Evolutionary conservation across 35 echinoderm and acorn worm genomes (phyloP).

Genomic region (Ophioderma brevispina): DNA sequence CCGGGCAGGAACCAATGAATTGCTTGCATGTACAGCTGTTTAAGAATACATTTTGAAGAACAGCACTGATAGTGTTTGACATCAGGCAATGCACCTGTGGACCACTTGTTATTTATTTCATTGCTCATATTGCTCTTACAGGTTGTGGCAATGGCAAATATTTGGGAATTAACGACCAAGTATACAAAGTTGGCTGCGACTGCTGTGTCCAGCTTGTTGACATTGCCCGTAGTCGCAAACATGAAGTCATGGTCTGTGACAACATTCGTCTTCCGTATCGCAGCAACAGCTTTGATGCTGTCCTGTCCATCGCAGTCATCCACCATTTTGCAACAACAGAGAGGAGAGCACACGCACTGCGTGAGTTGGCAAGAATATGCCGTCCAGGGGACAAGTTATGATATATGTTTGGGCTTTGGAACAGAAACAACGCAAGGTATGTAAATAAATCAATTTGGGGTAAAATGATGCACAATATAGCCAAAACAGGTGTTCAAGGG

Average conservation of each 20-base stretch:
- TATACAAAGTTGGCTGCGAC: conserved; percentile 89
- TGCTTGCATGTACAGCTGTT: too few relatives aligned
- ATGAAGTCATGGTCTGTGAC: conserved; percentile 91
- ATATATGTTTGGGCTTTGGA: conserved; percentile 98
- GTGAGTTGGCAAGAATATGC: conserved; percentile 90
- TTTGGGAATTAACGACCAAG: conserved; percentile 77
- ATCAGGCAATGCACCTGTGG: too few relatives aligned
- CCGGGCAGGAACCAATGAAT: too few relatives aligned
- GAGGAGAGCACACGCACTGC: conserved; percentile 69
- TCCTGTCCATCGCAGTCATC: conserved; percentile 98
- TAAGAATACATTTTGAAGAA: too few relatives aligned
- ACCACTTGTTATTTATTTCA: background rate
- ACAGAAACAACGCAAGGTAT: conserved; percentile 96
- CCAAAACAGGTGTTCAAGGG: too few relatives aligned
- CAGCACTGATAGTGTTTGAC: too few relatives aligned
- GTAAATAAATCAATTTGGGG: too few relatives aligned
- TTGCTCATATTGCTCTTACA: conserved; percentile 18
- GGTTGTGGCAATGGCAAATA: conserved; percentile 99
- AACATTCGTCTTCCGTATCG: conserved; percentile 95
- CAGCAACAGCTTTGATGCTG: conserved; percentile 92
- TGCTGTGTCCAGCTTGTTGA: conserved; percentile 77
- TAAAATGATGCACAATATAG: too few relatives aligned
- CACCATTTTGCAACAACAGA: conserved; percentile 98
- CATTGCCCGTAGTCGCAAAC: conserved; percentile 59
- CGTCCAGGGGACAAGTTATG: conserved; percentile 95